These are phyloP conservation scores for Ornithorhynchus anatinus DNA, from an alignment of 2,113 vertebrate species.

Conservation along the genomic window DNA sequence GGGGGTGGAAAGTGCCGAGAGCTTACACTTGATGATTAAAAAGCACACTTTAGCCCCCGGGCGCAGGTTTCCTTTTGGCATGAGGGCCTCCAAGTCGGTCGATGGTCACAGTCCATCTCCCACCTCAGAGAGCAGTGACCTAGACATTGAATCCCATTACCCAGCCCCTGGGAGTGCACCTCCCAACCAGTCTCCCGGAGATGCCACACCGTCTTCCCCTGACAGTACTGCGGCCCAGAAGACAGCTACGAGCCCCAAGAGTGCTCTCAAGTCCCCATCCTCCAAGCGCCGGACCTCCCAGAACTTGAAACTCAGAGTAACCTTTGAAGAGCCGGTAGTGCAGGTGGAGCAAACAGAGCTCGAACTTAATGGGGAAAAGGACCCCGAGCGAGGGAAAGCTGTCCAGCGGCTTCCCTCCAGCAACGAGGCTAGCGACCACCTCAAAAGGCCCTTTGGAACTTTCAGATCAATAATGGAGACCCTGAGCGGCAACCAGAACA, in stretches of 20 bases:
- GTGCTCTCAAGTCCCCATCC: slow-evolving; percentile 95
- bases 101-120: slow-evolving; percentile 88
- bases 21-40: slow-evolving; percentile 80
- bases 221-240: slow-evolving; percentile 77
- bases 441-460: slow-evolving; percentile 89
- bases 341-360: slow-evolving; percentile 80
- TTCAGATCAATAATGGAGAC: slow-evolving; percentile 97
- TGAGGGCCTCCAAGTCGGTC: slow-evolving; percentile 81
- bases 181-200: slow-evolving; percentile 65
- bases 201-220: slow-evolving; percentile 29
- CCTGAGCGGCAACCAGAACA: slow-evolving; percentile 92
- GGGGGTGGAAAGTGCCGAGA: slow-evolving; percentile 75
- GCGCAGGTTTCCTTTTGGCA: slow-evolving; percentile 83
- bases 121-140: slow-evolving; percentile 85
- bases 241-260: slow-evolving; percentile 91
- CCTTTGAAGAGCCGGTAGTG: slow-evolving; percentile 93
- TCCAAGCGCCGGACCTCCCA: slow-evolving; percentile 92
- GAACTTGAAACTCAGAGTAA: slow-evolving; percentile 94
- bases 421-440: slow-evolving; percentile 67
- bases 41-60: slow-evolving; percentile 79
- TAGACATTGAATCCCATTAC: slow-evolving; percentile 70
- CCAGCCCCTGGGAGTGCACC: slow-evolving; percentile 34
- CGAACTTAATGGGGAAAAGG: slow-evolving; percentile 76
- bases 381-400: slow-evolving; percentile 74
- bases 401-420: slow-evolving; percentile 37